phyloP scores from a whole-genome alignment of 2,113 vertebrate species.

The Speoplatyrhinus poulsoni region DNA sequence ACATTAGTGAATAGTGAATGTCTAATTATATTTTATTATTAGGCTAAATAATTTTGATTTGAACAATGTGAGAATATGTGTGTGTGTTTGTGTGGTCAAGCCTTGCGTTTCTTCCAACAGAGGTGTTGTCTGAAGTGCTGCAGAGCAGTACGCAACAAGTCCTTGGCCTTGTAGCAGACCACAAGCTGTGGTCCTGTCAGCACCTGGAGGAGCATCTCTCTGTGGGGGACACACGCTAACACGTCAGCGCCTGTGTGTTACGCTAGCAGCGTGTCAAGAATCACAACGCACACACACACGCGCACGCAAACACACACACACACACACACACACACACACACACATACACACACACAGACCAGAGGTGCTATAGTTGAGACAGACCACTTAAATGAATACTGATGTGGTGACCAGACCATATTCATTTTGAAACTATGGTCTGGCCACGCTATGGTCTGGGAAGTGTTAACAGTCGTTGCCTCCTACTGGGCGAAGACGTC shows the following conservation, averaged over 20 bases:
- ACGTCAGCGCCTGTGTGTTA: not conserved
- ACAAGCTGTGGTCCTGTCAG: conserved; percentile 70
- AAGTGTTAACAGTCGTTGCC: too few relatives aligned
- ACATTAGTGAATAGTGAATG: not conserved
- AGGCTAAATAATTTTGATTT: not conserved
- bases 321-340: conserved; percentile 21
- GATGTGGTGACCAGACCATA: too few relatives aligned
- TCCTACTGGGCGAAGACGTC: too few relatives aligned
- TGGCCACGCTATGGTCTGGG: too few relatives aligned
- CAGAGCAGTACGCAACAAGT: conserved; percentile 82
- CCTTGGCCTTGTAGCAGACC: conserved; percentile 91
- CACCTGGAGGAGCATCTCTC: conserved; percentile 78
- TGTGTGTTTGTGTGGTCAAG: not conserved
- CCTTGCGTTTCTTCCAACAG: conserved; percentile 81
- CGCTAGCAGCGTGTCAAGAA: not conserved
- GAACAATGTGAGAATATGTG: not conserved
- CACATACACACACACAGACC: conserved; percentile 2
- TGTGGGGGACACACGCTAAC: conserved; percentile 49
- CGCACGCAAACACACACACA: not conserved
- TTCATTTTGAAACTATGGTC: too few relatives aligned
- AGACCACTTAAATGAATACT: too few relatives aligned
- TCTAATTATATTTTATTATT: not conserved
- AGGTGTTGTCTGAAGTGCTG: conserved; percentile 67
- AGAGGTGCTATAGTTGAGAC: too few relatives aligned
- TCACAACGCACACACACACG: not conserved